Evolutionary conservation across 2,797 vertebrate species (phyloP).

Genomic region (Coendou prehensilis): DNA sequence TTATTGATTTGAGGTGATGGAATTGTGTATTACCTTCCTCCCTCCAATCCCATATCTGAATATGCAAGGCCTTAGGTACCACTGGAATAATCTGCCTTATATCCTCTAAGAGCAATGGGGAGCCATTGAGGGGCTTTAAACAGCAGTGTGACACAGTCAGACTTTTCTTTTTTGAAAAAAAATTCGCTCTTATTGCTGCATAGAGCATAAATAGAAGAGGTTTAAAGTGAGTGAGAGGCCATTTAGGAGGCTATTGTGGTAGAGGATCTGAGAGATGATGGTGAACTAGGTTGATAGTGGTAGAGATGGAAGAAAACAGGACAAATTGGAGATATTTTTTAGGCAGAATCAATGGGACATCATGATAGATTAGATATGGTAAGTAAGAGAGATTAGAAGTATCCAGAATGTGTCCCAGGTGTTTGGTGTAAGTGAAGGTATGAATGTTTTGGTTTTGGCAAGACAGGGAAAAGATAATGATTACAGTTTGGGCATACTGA

Average conservation of each 20-base stretch:
- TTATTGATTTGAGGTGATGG: neutral
- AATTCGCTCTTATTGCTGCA: neutral
- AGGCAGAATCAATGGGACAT: neutral
- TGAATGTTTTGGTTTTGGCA: conserved; percentile 46
- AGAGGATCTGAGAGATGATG: neutral
- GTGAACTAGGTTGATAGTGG: neutral
- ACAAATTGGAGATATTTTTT: neutral
- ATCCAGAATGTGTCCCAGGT: neutral
- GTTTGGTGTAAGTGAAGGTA: neutral
- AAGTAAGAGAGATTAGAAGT: neutral
- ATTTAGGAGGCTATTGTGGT: neutral
- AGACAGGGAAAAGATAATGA: neutral
- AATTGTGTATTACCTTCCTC: neutral
- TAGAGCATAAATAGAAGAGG: neutral
- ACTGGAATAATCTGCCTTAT: neutral
- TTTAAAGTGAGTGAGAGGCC: conserved; percentile 23
- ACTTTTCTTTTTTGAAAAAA: neutral
- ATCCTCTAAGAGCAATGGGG: neutral
- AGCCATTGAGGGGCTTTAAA: neutral
- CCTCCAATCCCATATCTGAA: neutral
- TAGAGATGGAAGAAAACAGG: neutral
- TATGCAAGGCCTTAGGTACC: neutral
- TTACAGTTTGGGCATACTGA: neutral
- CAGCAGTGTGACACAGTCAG: neutral
- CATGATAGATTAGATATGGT: neutral